Evolutionary conservation across 2,113 vertebrate species (phyloP).

Genomic region (Xenus cinereus): DNA sequence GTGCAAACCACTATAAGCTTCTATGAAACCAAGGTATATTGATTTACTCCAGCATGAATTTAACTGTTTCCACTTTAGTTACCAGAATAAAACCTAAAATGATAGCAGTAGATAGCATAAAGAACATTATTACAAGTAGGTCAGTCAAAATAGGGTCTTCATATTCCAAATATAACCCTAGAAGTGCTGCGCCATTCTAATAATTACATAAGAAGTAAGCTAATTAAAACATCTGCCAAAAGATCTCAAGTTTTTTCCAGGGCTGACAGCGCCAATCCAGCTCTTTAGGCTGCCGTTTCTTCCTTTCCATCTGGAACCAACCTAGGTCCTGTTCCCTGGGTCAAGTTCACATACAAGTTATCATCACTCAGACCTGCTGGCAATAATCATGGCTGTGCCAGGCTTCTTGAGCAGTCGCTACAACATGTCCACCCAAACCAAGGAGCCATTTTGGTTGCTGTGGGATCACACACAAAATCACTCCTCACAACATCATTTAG

Average conservation of each 20-base stretch:
- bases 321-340: neutral
- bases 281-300: neutral
- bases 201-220: neutral
- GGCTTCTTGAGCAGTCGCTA: neutral
- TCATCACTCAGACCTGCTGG: neutral
- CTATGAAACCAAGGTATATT: neutral
- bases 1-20: neutral
- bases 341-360: neutral
- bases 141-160: neutral
- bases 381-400: neutral
- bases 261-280: neutral
- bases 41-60: neutral
- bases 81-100: neutral
- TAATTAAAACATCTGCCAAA: neutral
- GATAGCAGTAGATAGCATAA: neutral
- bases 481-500: neutral
- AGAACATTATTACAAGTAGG: neutral
- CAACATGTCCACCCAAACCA: neutral
- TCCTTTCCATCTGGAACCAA: neutral
- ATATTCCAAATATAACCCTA: neutral
- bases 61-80: neutral
- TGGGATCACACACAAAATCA: constrained; percentile 18
- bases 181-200: neutral
- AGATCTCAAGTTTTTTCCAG: neutral
- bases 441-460: neutral